These are phyloP conservation scores for Meganola albula DNA, from an alignment of 2,888 invertebrate species.

Conservation along the genomic window DNA sequence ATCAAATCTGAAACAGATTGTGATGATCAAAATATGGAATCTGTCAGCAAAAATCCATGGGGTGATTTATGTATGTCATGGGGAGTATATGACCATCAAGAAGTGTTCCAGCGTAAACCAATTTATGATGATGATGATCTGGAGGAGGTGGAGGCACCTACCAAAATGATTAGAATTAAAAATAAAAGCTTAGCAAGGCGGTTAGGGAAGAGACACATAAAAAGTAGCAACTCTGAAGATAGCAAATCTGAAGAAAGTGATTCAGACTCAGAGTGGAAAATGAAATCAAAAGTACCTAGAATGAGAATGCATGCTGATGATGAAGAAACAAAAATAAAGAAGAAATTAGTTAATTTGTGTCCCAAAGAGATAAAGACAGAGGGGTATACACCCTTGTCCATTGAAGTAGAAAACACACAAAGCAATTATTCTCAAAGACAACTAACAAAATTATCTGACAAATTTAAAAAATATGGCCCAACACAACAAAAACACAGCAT, in stretches of 20 bases:
- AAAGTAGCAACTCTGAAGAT: slow-evolving; percentile 35
- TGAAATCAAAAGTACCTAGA: slow-evolving; percentile 81
- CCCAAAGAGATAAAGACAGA: slow-evolving; percentile 35
- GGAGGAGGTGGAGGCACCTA: slow-evolving; percentile 30
- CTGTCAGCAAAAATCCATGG: slow-evolving; percentile 82
- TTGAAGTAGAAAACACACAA: slow-evolving; percentile 59
- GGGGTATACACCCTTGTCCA: slow-evolving; percentile 58
- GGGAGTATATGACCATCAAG: slow-evolving; percentile 81
- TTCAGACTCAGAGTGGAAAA: slow-evolving; percentile 78
- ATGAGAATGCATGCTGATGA: slow-evolving; percentile 95
- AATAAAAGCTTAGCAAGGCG: slow-evolving; percentile 62
- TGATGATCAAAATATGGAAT: slow-evolving; percentile 43
- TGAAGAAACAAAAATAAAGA: slow-evolving; percentile 81
- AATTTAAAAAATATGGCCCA: slow-evolving; percentile 47
- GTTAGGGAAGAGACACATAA: slow-evolving; percentile 41
- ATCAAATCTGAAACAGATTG: slow-evolving; percentile 37
- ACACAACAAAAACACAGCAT: slow-evolving; percentile 37
- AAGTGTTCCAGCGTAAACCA: slow-evolving; percentile 61
- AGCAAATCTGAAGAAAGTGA: slow-evolving; percentile 58
- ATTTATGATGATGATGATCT: slow-evolving; percentile 45
- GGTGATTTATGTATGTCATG: slow-evolving; percentile 83
- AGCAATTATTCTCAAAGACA: slow-evolving; percentile 45
- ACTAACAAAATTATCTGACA: slow-evolving; percentile 54
- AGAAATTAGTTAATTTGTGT: slow-evolving; percentile 34
- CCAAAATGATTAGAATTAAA: slow-evolving; percentile 43